A percentile compares a stretch with the other conserved stretches of the same genome.
phyloP scores from a whole-genome alignment of 1,140 invertebrate genomes.

The Drosophila prosaltans region DNA sequence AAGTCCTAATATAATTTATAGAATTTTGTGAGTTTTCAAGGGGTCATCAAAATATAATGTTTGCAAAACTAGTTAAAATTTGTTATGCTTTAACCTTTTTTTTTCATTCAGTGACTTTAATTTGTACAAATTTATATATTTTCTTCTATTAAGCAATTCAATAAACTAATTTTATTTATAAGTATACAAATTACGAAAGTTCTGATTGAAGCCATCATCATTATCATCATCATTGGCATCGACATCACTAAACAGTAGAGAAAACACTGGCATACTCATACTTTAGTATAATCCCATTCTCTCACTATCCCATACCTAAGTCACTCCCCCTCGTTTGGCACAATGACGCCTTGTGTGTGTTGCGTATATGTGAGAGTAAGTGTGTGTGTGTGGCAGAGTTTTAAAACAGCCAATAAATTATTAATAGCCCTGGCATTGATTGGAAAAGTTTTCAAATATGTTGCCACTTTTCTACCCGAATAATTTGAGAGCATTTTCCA shows the following conservation, averaged over 20 bases:
- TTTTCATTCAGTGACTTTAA: background rate
- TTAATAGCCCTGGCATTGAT: slow-evolving; percentile 80
- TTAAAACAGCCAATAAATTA: slow-evolving; percentile 81
- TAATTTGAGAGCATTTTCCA: slow-evolving; percentile 74
- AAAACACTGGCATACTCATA: slow-evolving; percentile 27
- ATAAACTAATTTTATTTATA: slow-evolving; percentile 60
- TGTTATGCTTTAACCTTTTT: background rate
- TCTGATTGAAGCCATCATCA: slow-evolving; percentile 60
- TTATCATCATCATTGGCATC: background rate
- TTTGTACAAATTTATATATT: background rate
- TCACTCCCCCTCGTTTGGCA: slow-evolving; percentile 1
- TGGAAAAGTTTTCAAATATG: slow-evolving; percentile 82
- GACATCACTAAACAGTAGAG: slow-evolving; percentile 56
- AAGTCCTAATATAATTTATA: too few species aligned
- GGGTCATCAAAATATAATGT: background rate
- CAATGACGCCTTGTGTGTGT: slow-evolving; percentile 20
- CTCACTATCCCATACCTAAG: background rate
- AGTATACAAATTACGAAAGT: slow-evolving; percentile 72
- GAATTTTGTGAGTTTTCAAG: background rate
- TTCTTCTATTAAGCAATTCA: slow-evolving; percentile 29
- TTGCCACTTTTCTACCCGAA: slow-evolving; percentile 82
- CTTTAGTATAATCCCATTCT: background rate
- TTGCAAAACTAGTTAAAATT: slow-evolving; percentile 32
- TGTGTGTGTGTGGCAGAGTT: slow-evolving; percentile 40
- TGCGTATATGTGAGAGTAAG: background rate